Evolutionary conservation across 2,113 vertebrate genomes (phyloP), one percentile per base, ranked within the genome.

Genomic region (Elgaria multicarinata): DNA sequence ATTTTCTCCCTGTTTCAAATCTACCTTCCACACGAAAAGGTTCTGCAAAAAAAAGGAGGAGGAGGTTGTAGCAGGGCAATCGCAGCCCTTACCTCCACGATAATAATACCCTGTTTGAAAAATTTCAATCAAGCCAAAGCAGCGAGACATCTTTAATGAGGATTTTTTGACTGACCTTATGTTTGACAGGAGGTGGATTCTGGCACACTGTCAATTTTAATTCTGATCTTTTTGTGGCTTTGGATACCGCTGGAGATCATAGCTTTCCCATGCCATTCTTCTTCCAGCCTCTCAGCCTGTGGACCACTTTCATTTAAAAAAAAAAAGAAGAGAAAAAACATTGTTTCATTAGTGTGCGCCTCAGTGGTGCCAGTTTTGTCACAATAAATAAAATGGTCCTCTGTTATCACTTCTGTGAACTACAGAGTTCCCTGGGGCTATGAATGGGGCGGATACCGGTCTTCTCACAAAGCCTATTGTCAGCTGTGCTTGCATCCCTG

Each of bases 131-230:
- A 87, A 93, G 92, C 92, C 94, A 94, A 90, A 95, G 92, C 93
- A 76, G 92, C 85, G 87, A 92, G 92, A 92, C 91, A 94, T 92
- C 93, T 97, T 96, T 97, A 97, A 97, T 96, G 96, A 97, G 97
- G 93, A 91, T 93, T 95, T 89, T n/a, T 94, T 93, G 92, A 89
- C 92, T 95, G 96, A 96, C 96, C 96, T 95, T 94, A 94, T 94
- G 86, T 96, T 97, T 96, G 95, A 95, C 95, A 96, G 95, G 90
- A 94, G 95, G 94, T 91, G 90, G 93, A 93, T 95, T 96, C 95
- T 94, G 94, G 93, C 91, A 62, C 95, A 88, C 84, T 95, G 96
- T 96, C 95, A 95, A 93, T 97, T 96, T 96, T 94, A 95, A 95
- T 97, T 95, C 93, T 96, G 95, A 97, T 96, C 92, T 96, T 87